A percentile compares a stretch with the other conserved stretches of the same genome.
These are phyloP conservation scores for Etheostoma perlongum DNA, from an alignment of 2,797 vertebrate species.

Conservation along the genomic window DNA sequence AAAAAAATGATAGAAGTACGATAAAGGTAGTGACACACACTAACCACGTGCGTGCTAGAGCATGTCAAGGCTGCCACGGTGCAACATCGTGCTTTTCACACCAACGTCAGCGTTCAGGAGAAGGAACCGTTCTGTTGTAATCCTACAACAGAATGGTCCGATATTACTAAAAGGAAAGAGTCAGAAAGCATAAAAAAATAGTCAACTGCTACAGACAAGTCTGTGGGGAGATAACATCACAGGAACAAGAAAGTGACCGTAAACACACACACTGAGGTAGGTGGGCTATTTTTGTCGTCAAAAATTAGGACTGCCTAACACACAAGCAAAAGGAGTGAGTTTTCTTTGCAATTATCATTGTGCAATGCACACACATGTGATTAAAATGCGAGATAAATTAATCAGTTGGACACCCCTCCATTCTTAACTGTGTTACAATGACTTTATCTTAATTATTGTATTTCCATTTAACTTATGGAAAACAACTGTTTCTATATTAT, in stretches of 20 bases:
- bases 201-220: slow-evolving; percentile 5
- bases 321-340: background rate
- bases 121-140: slow-evolving; percentile 17
- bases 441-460: background rate
- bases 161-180: slow-evolving; percentile 66
- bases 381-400: background rate
- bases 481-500: background rate
- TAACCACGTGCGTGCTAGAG: slow-evolving; percentile 21
- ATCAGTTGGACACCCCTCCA: background rate
- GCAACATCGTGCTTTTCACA: slow-evolving; percentile 82
- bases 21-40: slow-evolving; percentile 45
- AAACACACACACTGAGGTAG: background rate
- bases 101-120: slow-evolving; percentile 84
- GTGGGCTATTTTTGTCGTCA: background rate
- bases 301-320: background rate
- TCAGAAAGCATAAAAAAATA: slow-evolving; percentile 42
- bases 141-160: too few species aligned
- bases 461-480: background rate
- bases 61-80: slow-evolving; percentile 75
- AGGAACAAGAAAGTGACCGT: background rate
- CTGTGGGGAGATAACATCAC: background rate
- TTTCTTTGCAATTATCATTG: background rate
- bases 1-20: background rate
- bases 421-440: background rate
- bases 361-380: background rate